phyloP scores from a whole-genome alignment of 2,797 vertebrate genomes.

The Gallinago nigripennis region DNA sequence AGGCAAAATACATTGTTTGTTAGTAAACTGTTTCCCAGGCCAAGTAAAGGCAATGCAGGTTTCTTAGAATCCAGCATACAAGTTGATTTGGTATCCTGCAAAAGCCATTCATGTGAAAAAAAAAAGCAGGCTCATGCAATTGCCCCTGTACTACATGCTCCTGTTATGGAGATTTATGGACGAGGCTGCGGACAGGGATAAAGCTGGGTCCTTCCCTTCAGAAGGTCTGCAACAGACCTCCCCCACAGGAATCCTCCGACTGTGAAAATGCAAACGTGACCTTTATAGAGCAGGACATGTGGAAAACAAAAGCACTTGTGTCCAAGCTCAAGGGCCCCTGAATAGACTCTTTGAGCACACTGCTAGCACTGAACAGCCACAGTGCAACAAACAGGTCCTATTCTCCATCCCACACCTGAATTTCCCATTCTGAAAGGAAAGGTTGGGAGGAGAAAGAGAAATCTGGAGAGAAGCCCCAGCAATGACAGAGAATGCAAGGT shows the following conservation, averaged over 20 bases:
- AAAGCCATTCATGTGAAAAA: neutral
- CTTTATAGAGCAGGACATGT: neutral
- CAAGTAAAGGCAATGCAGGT: neutral
- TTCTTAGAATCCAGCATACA: neutral
- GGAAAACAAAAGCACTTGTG: neutral
- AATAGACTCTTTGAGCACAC: neutral
- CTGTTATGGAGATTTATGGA: neutral
- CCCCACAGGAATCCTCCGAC: neutral
- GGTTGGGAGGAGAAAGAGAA: neutral
- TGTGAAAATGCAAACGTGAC: neutral
- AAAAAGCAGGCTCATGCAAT: neutral
- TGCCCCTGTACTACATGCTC: neutral
- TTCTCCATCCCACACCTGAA: neutral
- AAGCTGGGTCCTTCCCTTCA: neutral
- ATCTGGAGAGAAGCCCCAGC: neutral
- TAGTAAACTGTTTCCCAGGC: neutral
- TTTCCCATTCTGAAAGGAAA: neutral
- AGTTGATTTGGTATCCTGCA: neutral
- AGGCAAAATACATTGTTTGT: neutral
- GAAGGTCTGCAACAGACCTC: neutral
- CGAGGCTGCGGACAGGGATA: neutral
- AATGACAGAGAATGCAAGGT: accelerated
- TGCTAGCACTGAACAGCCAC: neutral
- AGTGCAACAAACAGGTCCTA: neutral
- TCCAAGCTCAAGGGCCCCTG: neutral